phyloP scores from a whole-genome alignment of 2,113 vertebrate species.

The Pungitius pungitius region DNA sequence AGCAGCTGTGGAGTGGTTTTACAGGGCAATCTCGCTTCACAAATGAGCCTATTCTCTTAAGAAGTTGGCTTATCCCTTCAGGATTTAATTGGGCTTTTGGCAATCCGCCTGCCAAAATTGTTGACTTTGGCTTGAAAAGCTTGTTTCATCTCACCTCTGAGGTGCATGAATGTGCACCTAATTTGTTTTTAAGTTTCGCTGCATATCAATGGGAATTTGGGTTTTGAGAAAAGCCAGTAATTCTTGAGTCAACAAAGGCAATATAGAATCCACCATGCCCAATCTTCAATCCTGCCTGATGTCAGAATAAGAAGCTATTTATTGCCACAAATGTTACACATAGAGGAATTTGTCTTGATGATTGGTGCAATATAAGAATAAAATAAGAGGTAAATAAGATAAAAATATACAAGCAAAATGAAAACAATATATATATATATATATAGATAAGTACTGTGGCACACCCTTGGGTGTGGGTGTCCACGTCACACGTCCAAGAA shows the following conservation, averaged over 20 bases:
- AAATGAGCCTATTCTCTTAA: constrained; percentile 18
- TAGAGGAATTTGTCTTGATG: too few relatives aligned
- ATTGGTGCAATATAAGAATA: too few relatives aligned
- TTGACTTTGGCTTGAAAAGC: constrained; percentile 7
- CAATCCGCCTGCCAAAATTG: not conserved
- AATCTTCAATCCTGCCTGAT: not conserved
- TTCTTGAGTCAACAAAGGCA: not conserved
- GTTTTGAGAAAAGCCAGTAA: not conserved
- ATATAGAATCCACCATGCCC: not conserved
- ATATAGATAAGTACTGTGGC: too few relatives aligned
- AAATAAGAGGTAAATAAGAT: too few relatives aligned
- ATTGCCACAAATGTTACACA: not conserved
- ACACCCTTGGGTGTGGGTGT: too few relatives aligned
- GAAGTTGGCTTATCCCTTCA: not conserved
- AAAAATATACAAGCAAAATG: too few relatives aligned
- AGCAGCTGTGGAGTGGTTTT: constrained; percentile 6
- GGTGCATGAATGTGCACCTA: not conserved
- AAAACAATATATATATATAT: too few relatives aligned
- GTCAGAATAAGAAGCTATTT: not conserved
- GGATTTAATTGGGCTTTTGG: not conserved
- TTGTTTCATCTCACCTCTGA: not conserved
- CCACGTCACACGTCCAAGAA: too few relatives aligned
- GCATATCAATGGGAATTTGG: not conserved
- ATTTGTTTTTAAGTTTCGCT: not conserved
- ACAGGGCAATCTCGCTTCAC: constrained; percentile 11